Evolutionary conservation across 2,888 invertebrate genomes (phyloP).

Genomic region (Dynastes grantii): DNA sequence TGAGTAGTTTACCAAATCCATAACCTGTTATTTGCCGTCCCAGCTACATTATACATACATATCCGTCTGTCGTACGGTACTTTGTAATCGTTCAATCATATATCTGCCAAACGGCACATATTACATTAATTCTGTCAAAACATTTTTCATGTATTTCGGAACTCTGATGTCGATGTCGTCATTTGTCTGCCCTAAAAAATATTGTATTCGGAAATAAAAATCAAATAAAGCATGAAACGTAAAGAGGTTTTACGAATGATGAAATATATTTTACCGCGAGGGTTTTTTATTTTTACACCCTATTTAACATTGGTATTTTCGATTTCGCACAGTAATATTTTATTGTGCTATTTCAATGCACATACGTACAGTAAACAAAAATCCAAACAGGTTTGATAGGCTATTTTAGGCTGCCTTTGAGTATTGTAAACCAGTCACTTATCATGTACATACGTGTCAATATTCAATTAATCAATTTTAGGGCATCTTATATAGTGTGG

Average conservation of each 20-base stretch:
- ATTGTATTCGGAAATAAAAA: constrained; percentile 29
- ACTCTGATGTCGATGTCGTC: constrained; percentile 21
- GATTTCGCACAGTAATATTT: constrained; percentile 1
- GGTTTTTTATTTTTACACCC: constrained; percentile 19
- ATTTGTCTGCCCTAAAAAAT: constrained; percentile 22
- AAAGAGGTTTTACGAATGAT: not conserved
- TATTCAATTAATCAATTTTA: no score
- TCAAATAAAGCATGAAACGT: constrained; percentile 23
- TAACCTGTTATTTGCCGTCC: constrained; percentile 28
- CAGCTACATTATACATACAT: not conserved
- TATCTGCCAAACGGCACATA: constrained; percentile 29
- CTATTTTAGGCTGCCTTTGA: no score
- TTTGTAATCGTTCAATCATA: constrained; percentile 30
- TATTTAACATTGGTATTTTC: constrained; percentile 24
- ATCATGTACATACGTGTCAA: no score
- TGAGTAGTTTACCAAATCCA: constrained; percentile 18
- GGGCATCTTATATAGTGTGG: no score
- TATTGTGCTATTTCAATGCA: not conserved
- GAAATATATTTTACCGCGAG: constrained; percentile 2
- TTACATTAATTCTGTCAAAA: constrained; percentile 33
- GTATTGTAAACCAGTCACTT: no score
- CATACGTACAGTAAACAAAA: no score
- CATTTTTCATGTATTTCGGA: constrained; percentile 28
- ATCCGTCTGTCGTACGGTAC: not conserved
- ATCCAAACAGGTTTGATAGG: no score